Evolutionary conservation across 2,888 invertebrate genomes (phyloP), one percentile per base, ranked within the genome.

Genomic region (Xanthorhoe designata): DNA sequence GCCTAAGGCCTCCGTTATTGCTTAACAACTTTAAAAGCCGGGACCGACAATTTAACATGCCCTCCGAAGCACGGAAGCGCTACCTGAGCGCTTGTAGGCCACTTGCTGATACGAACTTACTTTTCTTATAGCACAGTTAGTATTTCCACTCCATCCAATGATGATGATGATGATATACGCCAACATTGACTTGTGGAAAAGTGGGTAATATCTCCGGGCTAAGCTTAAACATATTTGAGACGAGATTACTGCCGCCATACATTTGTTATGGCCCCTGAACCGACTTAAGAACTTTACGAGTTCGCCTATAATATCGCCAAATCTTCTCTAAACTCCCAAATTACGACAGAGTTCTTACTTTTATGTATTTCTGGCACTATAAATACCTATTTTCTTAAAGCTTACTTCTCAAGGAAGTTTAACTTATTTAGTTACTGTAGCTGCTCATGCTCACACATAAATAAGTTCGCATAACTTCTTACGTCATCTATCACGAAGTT

Each of bases 401-500:
- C 61, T 69, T 51, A 65, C 68, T 65, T 65, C 50, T 64, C 64
- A 42, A 58, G 64, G 61, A 71, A 74, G 69, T 67, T 74, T 70
- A 61, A 67, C 68, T 72, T 64, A 74, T 70, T 72, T 67, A 59
- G 70, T 71, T 66, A 68, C 50, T 66, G 52, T 66, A 60, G 52
- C 45, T 51, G 52, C 45, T 51, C 38, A 42, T 42, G 51, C 62
- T 75, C 71, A 75, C 68, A 73, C 69, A 70, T 66, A 71, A 72
- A 77, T 71, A 77, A 69, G 73, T 72, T 73, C 53, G 61, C 70
- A 74, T 73, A 78, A 80, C 75, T 78, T 79, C 73, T 57, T 73
- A 74, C 76, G 70, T 79, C 76, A 72, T 77, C 73, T 75, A 75
- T 78, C 78, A 78, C 78, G 65, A 82, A 82, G 78, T 80, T 80